Evolutionary conservation across 2,797 vertebrate species (phyloP).

Genomic region (Falco novaeseelandiae): DNA sequence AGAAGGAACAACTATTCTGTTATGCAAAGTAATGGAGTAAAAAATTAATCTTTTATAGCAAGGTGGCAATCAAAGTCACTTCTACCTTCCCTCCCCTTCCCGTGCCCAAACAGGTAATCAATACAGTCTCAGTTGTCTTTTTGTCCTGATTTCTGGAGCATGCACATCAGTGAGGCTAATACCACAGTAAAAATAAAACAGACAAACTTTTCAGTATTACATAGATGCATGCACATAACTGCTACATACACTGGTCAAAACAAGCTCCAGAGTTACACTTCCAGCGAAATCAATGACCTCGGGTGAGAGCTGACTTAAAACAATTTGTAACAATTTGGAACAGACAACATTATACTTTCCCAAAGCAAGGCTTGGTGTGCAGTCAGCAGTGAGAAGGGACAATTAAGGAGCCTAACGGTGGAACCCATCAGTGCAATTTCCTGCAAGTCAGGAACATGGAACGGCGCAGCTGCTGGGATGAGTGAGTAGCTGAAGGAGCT

Average conservation of each 20-base stretch:
- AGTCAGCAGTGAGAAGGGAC: not conserved
- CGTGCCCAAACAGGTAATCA: not conserved
- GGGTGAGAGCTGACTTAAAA: not conserved
- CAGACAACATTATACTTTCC: not conserved
- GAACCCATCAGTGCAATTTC: constrained; percentile 8
- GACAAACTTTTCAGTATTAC: not conserved
- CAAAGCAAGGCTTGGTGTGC: not conserved
- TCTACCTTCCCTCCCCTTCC: not conserved
- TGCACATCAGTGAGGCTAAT: not conserved
- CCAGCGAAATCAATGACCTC: not conserved
- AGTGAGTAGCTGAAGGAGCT: constrained; percentile 71
- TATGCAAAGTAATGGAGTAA: not conserved
- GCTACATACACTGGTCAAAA: not conserved
- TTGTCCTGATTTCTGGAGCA: not conserved
- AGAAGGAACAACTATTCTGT: not conserved
- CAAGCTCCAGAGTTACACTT: not conserved
- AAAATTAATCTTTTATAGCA: not conserved
- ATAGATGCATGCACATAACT: not conserved
- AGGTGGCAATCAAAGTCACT: not conserved
- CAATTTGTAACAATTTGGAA: not conserved
- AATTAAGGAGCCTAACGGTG: not conserved
- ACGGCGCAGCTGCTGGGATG: constrained; percentile 51
- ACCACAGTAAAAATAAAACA: not conserved
- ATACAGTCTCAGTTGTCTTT: not conserved
- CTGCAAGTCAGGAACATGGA: not conserved